Evolutionary conservation across 1,140 invertebrate genomes (phyloP), one percentile per base, ranked within the genome.

Genomic region (Antheraea pernyi): DNA sequence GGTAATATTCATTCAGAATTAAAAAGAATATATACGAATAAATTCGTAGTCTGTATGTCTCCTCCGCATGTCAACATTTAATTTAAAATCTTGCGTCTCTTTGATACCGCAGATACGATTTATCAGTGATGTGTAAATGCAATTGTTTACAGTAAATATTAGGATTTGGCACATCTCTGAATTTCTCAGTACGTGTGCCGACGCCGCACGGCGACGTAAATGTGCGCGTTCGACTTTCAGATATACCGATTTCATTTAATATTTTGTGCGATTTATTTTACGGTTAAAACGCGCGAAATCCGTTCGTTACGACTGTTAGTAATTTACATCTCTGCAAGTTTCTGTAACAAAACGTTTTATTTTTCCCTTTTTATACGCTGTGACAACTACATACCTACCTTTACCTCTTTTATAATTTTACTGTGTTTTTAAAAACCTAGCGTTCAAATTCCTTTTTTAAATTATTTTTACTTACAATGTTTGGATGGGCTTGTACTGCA

Each of bases 81-180:
- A 53, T 53, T 53, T 53, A 2, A 53, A 11, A 16, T 13, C 46
- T 53, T 58, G 64, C 67, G 19, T 37, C 46, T 53, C 46, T 16
- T 39, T 61, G 39, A 72, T 69, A 61, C 30, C 58, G 64, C 59
- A 39, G 61, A 22, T 30, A 42, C 22, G 61, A 30, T 75, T 71
- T 71, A 75, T 71, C 70, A 69, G 64, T 75, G 67, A 67, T 67
- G 66, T 77, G 72, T 77, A 77, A 77, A 77, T 71, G 72, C 16
- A 64, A 70, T 22, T 65, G 64, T 65, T 65, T 65, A 65, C 19
- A 65, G 30, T 36, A 67, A 64, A 63, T 42, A 58, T 67, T 67
- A 67, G 65, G 73, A 68, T 76, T 76, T 78, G 74, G 74, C 74
- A 78, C 30, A 69, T 67, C 70, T 9, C 64, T 67, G 48, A 37